Evolutionary conservation across 2,888 invertebrate species (phyloP).

Genomic region (Agrochola lychnidis): DNA sequence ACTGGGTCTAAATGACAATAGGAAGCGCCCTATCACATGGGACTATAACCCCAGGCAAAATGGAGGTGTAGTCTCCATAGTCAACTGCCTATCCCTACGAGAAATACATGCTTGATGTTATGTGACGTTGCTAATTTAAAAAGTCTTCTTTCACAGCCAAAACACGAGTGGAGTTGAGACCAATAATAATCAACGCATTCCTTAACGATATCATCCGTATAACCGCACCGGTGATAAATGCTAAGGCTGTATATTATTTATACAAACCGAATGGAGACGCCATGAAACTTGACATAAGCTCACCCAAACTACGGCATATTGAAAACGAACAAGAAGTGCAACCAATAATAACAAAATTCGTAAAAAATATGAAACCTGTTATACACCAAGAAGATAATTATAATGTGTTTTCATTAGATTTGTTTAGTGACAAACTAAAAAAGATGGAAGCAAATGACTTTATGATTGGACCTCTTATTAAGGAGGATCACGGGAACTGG

Average conservation of each 20-base stretch:
- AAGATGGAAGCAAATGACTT: slow-evolving; percentile 75
- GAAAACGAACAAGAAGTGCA: not conserved
- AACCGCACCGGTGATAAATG: slow-evolving; percentile 74
- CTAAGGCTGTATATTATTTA: slow-evolving; percentile 71
- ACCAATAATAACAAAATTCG: slow-evolving; percentile 14
- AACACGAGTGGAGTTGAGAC: slow-evolving; percentile 74
- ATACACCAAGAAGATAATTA: slow-evolving; percentile 51
- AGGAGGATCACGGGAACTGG: slow-evolving; percentile 85
- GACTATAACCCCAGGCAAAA: not conserved
- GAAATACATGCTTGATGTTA: not conserved
- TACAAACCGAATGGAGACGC: slow-evolving; percentile 78
- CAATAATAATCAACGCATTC: slow-evolving; percentile 70
- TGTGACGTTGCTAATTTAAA: not conserved
- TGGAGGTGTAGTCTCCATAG: not conserved
- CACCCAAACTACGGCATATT: slow-evolving; percentile 34
- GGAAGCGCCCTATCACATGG: not conserved
- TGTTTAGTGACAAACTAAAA: slow-evolving; percentile 51
- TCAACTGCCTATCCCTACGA: too few relatives aligned
- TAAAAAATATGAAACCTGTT: slow-evolving; percentile 55
- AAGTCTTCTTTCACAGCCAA: slow-evolving; percentile 74
- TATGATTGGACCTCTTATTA: slow-evolving; percentile 79
- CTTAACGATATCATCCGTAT: slow-evolving; percentile 77
- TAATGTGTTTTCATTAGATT: slow-evolving; percentile 39
- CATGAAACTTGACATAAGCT: slow-evolving; percentile 67
- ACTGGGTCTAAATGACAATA: too few relatives aligned